These are phyloP conservation scores for Andrena bucephala DNA, from an alignment of 2,888 invertebrate species.

Conservation along the genomic window DNA sequence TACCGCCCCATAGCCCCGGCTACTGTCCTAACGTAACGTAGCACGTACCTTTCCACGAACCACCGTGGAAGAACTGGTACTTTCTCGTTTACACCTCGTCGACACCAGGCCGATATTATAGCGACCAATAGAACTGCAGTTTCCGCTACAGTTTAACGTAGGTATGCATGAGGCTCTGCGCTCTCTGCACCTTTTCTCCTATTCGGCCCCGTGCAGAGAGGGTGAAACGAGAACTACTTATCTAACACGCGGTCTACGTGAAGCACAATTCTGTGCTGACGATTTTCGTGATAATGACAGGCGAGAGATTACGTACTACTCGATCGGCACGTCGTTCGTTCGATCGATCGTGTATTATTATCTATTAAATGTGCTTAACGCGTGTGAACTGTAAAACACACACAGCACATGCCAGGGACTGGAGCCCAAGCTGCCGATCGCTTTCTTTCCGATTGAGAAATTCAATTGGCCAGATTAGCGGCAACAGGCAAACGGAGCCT, in stretches of 20 bases:
- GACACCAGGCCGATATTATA: constrained; percentile 1
- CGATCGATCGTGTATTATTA: too few species aligned
- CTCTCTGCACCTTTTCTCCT: too few species aligned
- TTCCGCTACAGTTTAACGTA: neutral
- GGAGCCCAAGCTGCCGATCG: constrained; percentile 1
- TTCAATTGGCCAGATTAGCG: constrained; percentile 55
- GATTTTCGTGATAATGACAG: constrained; percentile 9
- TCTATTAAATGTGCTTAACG: too few species aligned
- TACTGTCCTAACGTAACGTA: constrained; percentile 24
- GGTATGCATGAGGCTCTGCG: too few species aligned
- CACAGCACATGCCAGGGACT: neutral
- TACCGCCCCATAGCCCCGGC: constrained; percentile 9
- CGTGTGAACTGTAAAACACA: too few species aligned
- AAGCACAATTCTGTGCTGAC: constrained; percentile 19
- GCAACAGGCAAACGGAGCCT: constrained; percentile 54
- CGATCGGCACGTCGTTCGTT: too few species aligned
- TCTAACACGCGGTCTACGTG: neutral
- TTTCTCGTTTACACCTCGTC: constrained; percentile 53
- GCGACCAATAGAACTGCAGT: neutral
- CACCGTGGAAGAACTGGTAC: constrained; percentile 13
- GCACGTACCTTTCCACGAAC: constrained; percentile 21
- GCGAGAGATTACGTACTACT: constrained; percentile 9
- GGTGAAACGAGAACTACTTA: constrained; percentile 21
- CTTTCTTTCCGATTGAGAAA: constrained; percentile 29
- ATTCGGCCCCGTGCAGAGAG: neutral